Evolutionary conservation across 2,888 invertebrate species (phyloP).

Genomic region (Acleris sparsana): DNA sequence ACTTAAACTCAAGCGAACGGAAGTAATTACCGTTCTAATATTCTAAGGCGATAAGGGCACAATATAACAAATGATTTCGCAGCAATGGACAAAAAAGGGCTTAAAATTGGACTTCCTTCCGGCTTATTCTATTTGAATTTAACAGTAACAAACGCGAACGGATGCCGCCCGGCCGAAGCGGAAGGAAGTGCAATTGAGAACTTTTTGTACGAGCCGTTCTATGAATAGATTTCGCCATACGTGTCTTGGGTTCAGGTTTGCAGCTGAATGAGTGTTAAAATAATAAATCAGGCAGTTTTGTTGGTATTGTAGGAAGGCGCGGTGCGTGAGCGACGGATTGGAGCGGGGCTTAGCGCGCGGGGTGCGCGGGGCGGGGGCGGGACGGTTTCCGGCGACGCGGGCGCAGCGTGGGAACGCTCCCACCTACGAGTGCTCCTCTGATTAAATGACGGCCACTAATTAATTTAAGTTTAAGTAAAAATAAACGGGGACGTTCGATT

Average conservation of each 20-base stretch:
- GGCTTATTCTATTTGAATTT: constrained; percentile 21
- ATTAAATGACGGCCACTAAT: constrained; percentile 78
- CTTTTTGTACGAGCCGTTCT: constrained; percentile 56
- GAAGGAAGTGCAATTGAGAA: constrained; percentile 70
- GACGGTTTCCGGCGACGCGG: constrained; percentile 73
- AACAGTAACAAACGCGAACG: constrained; percentile 10
- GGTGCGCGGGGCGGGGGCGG: constrained; percentile 56
- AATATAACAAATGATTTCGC: constrained; percentile 9
- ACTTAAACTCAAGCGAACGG: constrained; percentile 15
- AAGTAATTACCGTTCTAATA: constrained; percentile 20
- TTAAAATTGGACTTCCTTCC: constrained; percentile 29
- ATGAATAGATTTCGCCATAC: constrained; percentile 72
- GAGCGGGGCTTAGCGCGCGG: constrained; percentile 70
- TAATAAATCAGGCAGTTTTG: constrained; percentile 55
- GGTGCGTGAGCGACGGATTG: constrained; percentile 74
- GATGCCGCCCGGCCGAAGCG: constrained; percentile 40
- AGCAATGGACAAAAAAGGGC: constrained; percentile 14
- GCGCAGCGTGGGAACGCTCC: constrained; percentile 81
- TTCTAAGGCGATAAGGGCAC: constrained; percentile 12
- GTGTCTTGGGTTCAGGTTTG: constrained; percentile 67
- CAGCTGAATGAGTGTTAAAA: constrained; percentile 61
- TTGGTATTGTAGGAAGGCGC: constrained; percentile 58
- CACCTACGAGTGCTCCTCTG: constrained; percentile 72
- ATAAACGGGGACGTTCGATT: constrained; percentile 57
- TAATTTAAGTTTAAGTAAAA: constrained; percentile 75